These are phyloP conservation scores for Lepas anatifera DNA, from an alignment of 2,888 invertebrate genomes.

Conservation along the genomic window DNA sequence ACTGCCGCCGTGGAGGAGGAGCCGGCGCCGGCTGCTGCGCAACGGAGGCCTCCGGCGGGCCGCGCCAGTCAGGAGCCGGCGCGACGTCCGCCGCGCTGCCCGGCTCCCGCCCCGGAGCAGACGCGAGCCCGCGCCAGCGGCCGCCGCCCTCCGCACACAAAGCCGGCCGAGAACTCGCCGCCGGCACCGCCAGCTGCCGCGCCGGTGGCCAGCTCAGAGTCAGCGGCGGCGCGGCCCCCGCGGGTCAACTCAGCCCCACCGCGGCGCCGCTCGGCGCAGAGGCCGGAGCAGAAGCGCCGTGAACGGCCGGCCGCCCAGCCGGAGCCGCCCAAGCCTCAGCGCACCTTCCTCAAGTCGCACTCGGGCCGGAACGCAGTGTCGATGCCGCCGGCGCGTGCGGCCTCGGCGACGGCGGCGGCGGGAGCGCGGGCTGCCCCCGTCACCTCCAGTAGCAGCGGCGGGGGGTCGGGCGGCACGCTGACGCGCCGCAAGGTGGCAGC, in stretches of 20 bases:
- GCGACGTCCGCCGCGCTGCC: not conserved
- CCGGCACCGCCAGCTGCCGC: no score
- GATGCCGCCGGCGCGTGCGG: not conserved
- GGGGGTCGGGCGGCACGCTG: constrained; percentile 5
- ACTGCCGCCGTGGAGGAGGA: no score
- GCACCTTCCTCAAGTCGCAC: not conserved
- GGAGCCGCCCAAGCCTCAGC: not conserved
- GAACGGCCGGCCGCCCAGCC: not conserved
- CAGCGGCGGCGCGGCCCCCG: not conserved
- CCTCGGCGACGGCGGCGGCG: not conserved
- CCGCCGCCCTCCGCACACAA: not conserved
- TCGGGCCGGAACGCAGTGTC: not conserved
- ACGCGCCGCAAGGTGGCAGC: not conserved
- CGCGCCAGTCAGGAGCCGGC: not conserved
- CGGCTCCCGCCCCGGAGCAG: not conserved
- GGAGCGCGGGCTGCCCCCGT: no score
- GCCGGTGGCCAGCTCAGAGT: not conserved
- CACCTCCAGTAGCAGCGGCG: no score
- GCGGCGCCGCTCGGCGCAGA: not conserved
- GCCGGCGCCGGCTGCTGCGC: not conserved
- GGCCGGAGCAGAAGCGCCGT: not conserved
- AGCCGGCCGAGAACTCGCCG: no score
- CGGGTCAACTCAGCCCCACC: not conserved
- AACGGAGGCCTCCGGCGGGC: not conserved
- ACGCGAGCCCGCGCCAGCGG: not conserved